Evolutionary conservation across 2,888 invertebrate genomes (phyloP).

Genomic region (Beris chalybata): DNA sequence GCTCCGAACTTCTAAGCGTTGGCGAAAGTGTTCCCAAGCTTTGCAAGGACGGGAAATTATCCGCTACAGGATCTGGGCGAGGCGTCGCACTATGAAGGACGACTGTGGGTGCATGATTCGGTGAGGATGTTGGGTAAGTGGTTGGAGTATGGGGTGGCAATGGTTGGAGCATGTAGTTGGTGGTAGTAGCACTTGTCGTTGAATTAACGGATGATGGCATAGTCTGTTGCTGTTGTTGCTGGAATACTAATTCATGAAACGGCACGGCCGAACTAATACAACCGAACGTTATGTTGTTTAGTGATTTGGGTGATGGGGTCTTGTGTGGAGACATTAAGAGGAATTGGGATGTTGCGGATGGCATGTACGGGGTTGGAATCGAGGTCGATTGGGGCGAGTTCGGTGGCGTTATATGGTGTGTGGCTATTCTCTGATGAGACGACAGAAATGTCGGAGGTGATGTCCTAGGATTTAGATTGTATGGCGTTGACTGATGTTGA

Average conservation of each 20-base stretch:
- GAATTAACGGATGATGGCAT: constrained; percentile 29
- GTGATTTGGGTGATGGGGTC: constrained; percentile 40
- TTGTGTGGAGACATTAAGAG: constrained; percentile 39
- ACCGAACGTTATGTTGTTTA: constrained; percentile 27
- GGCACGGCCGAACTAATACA: constrained; percentile 33
- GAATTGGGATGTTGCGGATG: constrained; percentile 36
- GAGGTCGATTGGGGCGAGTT: constrained; percentile 17
- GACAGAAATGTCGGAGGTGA: constrained; percentile 18
- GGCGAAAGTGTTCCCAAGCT: constrained; percentile 15
- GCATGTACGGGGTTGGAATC: constrained; percentile 8
- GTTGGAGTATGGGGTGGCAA: constrained; percentile 9
- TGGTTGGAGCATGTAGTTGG: not conserved
- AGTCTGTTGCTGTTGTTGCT: constrained; percentile 38
- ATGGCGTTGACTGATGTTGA: constrained; percentile 23
- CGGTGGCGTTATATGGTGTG: constrained; percentile 37
- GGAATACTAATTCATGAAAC: constrained; percentile 40
- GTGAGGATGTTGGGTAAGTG: constrained; percentile 7
- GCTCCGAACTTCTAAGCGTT: constrained; percentile 39
- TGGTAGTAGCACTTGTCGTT: constrained; percentile 11
- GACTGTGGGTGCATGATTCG: not conserved
- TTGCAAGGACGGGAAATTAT: constrained; percentile 26
- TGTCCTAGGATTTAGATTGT: constrained; percentile 16
- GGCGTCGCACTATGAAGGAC: constrained; percentile 9
- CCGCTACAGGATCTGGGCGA: constrained; percentile 14
- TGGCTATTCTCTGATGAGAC: constrained; percentile 16